Evolutionary conservation across 2,797 vertebrate species (phyloP).

Genomic region (Echiichthys vipera): DNA sequence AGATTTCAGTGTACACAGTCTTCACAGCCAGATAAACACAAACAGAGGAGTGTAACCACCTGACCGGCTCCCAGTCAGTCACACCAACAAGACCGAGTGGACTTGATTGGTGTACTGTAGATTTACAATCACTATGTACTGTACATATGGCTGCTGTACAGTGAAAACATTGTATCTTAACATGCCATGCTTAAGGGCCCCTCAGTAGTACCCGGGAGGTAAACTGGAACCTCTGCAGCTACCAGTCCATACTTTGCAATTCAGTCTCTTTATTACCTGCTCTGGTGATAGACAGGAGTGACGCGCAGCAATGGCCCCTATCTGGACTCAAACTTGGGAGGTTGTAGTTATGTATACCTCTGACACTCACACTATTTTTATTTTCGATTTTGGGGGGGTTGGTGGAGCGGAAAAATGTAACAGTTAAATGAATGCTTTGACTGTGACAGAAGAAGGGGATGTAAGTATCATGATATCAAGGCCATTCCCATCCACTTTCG

Average conservation of each 20-base stretch:
- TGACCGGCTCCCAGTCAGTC: slow-evolving; percentile 18
- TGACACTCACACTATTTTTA: neutral
- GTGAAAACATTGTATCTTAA: neutral
- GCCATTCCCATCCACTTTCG: neutral
- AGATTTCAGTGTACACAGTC: slow-evolving; percentile 30
- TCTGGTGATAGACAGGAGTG: neutral
- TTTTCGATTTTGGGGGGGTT: neutral
- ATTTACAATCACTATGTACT: neutral
- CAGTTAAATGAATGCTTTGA: neutral
- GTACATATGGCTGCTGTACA: neutral
- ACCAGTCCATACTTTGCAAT: neutral
- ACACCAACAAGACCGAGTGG: slow-evolving; percentile 7
- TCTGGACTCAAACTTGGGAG: neutral
- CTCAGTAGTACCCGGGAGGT: too few species aligned
- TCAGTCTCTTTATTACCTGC: neutral
- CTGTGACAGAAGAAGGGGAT: neutral
- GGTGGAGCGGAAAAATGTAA: neutral
- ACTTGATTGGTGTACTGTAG: neutral
- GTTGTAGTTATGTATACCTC: neutral
- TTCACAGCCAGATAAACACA: slow-evolving; percentile 50
- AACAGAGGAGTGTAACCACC: slow-evolving; percentile 31
- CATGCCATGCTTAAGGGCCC: too few species aligned
- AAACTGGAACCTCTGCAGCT: too few species aligned
- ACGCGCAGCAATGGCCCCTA: neutral
- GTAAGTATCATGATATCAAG: too few species aligned